phyloP scores from a whole-genome alignment of 1,140 invertebrate genomes.

The Nylanderia fulva region DNA sequence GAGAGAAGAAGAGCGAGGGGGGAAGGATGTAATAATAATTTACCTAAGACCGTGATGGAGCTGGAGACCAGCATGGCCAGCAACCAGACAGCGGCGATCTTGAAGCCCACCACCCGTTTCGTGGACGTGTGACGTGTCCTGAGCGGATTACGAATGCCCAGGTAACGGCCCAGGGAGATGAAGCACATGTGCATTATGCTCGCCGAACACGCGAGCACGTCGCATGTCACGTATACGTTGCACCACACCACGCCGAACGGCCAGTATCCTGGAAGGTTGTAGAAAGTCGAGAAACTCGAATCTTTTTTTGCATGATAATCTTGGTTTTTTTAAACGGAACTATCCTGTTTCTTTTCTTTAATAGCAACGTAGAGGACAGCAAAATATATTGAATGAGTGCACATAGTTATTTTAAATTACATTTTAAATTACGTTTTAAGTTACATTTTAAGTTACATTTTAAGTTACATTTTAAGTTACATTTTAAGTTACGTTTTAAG shows the following conservation, averaged over 20 bases:
- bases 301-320: too few relatives aligned
- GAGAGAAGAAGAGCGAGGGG: not conserved
- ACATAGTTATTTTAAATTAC: too few relatives aligned
- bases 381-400: too few relatives aligned
- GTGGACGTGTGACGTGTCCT: slow-evolving; percentile 92
- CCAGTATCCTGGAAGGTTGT: slow-evolving; percentile 92
- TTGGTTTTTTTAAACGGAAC: too few relatives aligned
- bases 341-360: too few relatives aligned
- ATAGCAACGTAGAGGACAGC: too few relatives aligned
- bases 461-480: too few relatives aligned
- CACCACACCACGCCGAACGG: slow-evolving; percentile 95
- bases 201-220: slow-evolving; percentile 97
- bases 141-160: slow-evolving; percentile 96
- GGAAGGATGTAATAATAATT: slow-evolving; percentile 73
- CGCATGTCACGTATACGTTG: slow-evolving; percentile 97
- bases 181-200: slow-evolving; percentile 99
- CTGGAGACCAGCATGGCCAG: slow-evolving; percentile 94
- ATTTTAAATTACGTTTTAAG: too few relatives aligned
- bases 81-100: slow-evolving; percentile 94
- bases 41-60: slow-evolving; percentile 95
- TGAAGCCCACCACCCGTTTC: slow-evolving; percentile 92
- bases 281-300: slow-evolving; percentile 10
- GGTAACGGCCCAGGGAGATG: slow-evolving; percentile 96
- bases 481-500: too few relatives aligned
- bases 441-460: too few relatives aligned